Base-by-base conservation (phyloP, 2,113 vertebrate species). In the Etheostoma spectabile region DNA sequence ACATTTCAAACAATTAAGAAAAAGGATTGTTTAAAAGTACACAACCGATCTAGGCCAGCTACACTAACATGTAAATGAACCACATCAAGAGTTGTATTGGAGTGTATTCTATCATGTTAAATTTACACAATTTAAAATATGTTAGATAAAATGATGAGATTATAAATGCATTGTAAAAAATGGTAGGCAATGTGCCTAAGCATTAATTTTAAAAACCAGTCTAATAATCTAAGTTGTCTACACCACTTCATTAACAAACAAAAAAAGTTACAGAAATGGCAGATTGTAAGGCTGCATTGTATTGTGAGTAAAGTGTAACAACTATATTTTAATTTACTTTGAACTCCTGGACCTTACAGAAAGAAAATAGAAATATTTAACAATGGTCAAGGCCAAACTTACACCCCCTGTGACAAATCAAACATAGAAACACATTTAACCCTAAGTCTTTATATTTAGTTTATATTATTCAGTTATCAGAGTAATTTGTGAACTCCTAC, bases 241-340 rank as follows among this genome's bases (percentile, higher is more conserved):
- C 71, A 90, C 71, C 71, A 86, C 70, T n/a, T 68, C 27, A 68
- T 19, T 38, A 69, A 85, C 75, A 77, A 38, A 38, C 8, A 11
- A 42, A 11, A 42, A 1, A 42, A 42, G 38, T 42, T 52, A 78
- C 4, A 63, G 6, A 86, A 84, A 84, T 57, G 6, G 14, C 14
- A 55, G 18, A 42, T 53, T 80, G 42, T 67, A 21, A 51, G 49
- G 48, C 19, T 10, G 49, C 18, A 65, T 53, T 15, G 30, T 30
- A 30, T 30, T 30, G 30, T 30, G 30, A 30, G 30, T 30, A 30
- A 30, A 66, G 27, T 69, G 33, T 56, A 67, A 46, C 52, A 69
- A 63, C 33, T 70, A 80, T 6, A 80, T 73, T 87, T 80, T 27
- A 73, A 87, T 87, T 83, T 73, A 73, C 3, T 79, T 22, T 46